Base-by-base conservation (phyloP, 2,888 invertebrate genomes). In the Cantharis rufa region DNA sequence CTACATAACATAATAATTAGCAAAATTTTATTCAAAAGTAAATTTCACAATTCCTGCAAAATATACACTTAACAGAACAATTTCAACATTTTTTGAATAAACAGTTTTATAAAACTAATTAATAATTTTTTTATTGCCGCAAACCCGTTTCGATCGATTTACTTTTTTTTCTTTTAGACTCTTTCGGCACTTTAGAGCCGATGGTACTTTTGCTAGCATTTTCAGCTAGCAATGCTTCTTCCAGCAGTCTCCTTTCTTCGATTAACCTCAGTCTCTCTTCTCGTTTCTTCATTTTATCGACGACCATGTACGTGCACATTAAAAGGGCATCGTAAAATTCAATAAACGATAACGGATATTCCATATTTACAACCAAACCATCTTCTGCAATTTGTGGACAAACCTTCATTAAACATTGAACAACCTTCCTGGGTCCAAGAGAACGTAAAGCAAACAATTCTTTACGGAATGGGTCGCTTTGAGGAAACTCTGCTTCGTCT, bases 281-380 rank as follows among this genome's bases (percentile, higher is more conserved):
- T 1, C 61, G 21, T 32, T 62, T 71, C 32, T 72, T 78, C 13
- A 28, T 68, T 71, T 70, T 78, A 68, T 77, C 74, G 27, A 72
- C 68, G 13, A 64, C 32, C 62, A 68, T 62, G 68, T 71, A 78
- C 9, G 88, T 84, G 80, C 90, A 90, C 1, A 84, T 83, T 13
- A 92, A 78, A 71, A 92, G 86, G 15, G 89, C 89, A 85, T 92
- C 91, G 80, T 91, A 91, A 85, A 92, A 92, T 86, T 92, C 92
- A 28, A 90, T 89, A 85, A 92, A 92, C 1, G 90, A 90, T 63
- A 92, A 83, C 81, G 89, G 85, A 81, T 91, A 89, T 70, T 90
- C 87, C 76, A 91, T 87, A 81, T 90, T 83, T 80, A 90, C 86
- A 66, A 91, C 88, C 75, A 86, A 84, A 10, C 85, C 84, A 1